Evolutionary conservation across 1,140 invertebrate species (phyloP).

Genomic region (Sycophaga agraensis): DNA sequence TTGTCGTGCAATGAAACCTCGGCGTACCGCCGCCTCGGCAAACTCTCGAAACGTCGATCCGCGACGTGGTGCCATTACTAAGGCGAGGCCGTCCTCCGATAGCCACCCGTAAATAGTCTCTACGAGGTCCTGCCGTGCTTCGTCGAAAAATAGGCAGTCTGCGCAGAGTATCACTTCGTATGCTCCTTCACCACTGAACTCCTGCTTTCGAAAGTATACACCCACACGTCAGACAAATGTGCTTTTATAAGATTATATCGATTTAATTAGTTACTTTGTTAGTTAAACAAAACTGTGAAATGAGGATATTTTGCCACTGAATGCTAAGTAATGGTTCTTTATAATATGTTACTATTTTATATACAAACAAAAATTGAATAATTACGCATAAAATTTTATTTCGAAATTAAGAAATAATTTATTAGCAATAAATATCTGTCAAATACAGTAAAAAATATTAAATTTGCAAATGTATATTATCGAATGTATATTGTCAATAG

Average conservation of each 20-base stretch:
- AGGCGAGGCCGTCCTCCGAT: constrained; percentile 65
- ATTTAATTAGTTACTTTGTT: no score
- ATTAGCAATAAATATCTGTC: no score
- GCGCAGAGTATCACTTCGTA: constrained; percentile 77
- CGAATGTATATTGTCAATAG: no score
- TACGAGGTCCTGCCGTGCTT: constrained; percentile 70
- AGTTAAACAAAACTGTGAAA: no score
- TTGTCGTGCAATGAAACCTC: constrained; percentile 63
- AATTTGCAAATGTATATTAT: no score
- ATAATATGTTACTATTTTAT: no score
- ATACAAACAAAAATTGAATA: no score
- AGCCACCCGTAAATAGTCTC: constrained; percentile 70
- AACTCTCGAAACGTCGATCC: constrained; percentile 74
- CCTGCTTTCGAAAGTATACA: constrained; percentile 31
- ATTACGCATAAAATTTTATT: no score
- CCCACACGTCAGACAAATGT: background rate
- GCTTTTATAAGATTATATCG: background rate
- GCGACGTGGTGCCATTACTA: constrained; percentile 77
- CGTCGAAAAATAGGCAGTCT: constrained; percentile 84
- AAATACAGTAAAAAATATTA: no score
- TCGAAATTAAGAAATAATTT: no score
- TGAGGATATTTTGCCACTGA: no score
- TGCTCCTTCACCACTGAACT: constrained; percentile 40
- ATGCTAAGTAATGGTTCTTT: no score
- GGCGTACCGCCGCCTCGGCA: constrained; percentile 60